Conservation (phyloP, 2,888 invertebrate genomes). For the Drosophila mercatorum region DNA sequence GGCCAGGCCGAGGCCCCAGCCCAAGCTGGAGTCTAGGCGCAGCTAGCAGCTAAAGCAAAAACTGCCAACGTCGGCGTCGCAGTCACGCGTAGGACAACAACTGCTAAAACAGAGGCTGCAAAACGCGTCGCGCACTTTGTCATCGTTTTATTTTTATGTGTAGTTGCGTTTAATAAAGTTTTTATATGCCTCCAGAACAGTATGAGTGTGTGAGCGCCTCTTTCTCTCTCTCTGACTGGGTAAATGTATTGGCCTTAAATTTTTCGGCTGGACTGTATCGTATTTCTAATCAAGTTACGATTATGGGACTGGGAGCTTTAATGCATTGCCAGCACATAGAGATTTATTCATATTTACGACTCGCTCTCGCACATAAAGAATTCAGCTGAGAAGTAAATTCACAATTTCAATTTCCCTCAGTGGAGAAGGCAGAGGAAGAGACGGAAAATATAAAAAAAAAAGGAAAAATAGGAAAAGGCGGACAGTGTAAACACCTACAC, state of each 20-base stretch:
- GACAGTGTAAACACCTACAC: slow-evolving; percentile 64
- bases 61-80: slow-evolving; percentile 43
- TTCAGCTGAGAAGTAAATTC: slow-evolving; percentile 68
- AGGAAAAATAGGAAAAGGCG: neutral
- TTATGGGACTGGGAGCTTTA: slow-evolving; percentile 58
- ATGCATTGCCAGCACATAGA: slow-evolving; percentile 44
- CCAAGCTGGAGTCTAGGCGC: neutral
- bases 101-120: slow-evolving; percentile 29
- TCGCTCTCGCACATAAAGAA: slow-evolving; percentile 58
- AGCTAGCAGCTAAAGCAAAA: slow-evolving; percentile 3
- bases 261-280: slow-evolving; percentile 28
- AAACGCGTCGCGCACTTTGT: slow-evolving; percentile 73
- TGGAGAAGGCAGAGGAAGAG: neutral
- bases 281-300: slow-evolving; percentile 75
- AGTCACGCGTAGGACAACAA: slow-evolving; percentile 56
- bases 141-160: slow-evolving; percentile 78
- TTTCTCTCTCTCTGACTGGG: neutral
- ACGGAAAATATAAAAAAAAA: slow-evolving; percentile 19
- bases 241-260: slow-evolving; percentile 21
- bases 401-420: slow-evolving; percentile 72
- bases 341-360: slow-evolving; percentile 72
- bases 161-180: slow-evolving; percentile 80
- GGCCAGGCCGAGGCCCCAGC: neutral
- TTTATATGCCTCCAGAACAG: slow-evolving; percentile 52
- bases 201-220: neutral